A percentile compares a stretch with the other conserved stretches of the same genome.
Evolutionary conservation across 1,140 invertebrate genomes (phyloP).

Genomic region (Hyphantria cunea): DNA sequence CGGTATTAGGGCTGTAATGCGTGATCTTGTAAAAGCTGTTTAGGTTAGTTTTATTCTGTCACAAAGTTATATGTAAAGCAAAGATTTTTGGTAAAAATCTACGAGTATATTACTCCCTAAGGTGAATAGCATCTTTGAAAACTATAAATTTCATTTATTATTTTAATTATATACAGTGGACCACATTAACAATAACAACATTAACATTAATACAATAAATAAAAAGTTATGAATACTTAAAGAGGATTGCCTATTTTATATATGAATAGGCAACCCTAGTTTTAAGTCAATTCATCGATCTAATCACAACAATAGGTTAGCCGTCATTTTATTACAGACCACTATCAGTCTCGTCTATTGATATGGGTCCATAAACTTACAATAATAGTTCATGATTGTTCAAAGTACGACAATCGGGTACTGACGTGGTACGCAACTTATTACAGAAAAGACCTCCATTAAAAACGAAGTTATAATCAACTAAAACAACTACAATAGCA

Average conservation of each 20-base stretch:
- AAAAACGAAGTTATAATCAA: conserved; percentile 21
- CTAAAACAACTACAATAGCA: conserved; percentile 10
- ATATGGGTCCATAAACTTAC: conserved; percentile 21
- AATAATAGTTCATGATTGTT: conserved; percentile 1
- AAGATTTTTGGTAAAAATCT: too few species aligned
- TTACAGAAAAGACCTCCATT: conserved; percentile 9
- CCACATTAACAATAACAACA: too few species aligned
- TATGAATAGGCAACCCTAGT: too few species aligned
- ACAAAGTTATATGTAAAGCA: not conserved
- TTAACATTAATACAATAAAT: too few species aligned
- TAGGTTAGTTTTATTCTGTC: not conserved
- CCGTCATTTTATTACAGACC: conserved; percentile 30
- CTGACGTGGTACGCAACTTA: conserved; percentile 16
- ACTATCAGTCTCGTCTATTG: conserved; percentile 25
- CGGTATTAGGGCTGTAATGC: conserved; percentile 36
- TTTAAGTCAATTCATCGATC: too few species aligned
- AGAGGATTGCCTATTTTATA: too few species aligned
- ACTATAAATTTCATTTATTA: too few species aligned
- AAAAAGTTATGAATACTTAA: too few species aligned
- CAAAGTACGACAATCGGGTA: conserved; percentile 4
- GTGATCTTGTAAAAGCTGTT: not conserved
- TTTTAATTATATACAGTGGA: too few species aligned
- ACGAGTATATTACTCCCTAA: too few species aligned
- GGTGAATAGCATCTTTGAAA: not conserved
- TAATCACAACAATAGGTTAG: conserved; percentile 29